Percentiles rank a stretch among this genome's conserved stretches.
Conservation (phyloP, 1,140 invertebrate species). For the Hylaeus anthracinus region DNA sequence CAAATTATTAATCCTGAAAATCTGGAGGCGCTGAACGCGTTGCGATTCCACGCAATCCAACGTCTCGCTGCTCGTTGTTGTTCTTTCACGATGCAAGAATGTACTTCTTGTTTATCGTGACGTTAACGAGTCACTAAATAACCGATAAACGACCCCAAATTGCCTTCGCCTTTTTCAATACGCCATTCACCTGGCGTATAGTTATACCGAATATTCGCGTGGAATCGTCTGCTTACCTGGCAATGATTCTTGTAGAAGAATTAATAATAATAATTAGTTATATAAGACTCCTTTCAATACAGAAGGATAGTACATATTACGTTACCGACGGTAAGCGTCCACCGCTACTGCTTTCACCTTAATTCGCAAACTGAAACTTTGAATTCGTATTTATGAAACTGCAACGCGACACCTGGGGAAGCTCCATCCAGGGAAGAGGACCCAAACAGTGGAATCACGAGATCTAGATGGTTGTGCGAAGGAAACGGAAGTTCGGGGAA, state of each 20-base stretch:
- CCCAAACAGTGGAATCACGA: not conserved
- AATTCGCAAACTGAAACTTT: too few species aligned
- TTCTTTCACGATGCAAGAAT: not conserved
- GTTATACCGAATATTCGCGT: too few species aligned
- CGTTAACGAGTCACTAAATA: conserved; percentile 21
- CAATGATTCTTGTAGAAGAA: too few species aligned
- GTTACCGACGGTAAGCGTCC: too few species aligned
- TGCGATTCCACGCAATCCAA: not conserved
- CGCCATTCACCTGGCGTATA: not conserved
- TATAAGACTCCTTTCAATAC: too few species aligned
- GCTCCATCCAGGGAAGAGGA: too few species aligned
- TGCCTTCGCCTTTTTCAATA: not conserved
- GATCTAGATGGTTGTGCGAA: not conserved
- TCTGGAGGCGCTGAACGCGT: too few species aligned
- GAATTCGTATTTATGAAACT: not conserved
- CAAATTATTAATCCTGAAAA: conserved; percentile 7
- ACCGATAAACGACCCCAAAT: not conserved
- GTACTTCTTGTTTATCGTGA: not conserved
- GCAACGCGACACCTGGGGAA: not conserved
- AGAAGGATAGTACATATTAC: too few species aligned
- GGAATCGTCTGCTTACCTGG: too few species aligned
- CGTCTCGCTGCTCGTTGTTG: not conserved
- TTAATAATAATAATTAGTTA: too few species aligned
- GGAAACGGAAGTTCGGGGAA: not conserved
- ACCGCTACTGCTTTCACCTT: too few species aligned